Evolutionary conservation across 2,888 invertebrate species (phyloP), one percentile per base, ranked within the genome.

Genomic region (Imbricaverruca yamaguchii): DNA sequence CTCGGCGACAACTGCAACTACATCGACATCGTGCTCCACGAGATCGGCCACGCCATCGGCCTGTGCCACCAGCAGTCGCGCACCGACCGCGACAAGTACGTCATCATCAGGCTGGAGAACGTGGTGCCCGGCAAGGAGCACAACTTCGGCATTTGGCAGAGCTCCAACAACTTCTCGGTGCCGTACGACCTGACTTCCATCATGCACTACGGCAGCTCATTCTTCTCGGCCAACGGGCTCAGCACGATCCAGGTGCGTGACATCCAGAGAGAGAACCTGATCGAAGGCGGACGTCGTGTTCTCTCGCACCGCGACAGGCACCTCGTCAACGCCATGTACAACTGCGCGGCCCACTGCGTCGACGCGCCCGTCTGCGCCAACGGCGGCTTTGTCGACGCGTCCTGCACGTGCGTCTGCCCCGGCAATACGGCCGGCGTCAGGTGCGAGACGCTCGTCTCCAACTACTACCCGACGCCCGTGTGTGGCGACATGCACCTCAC

Each of bases 101-200:
- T 82, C 23, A 23, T 15, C n/a, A 81, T 82, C 18, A 80, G 81
- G 74, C n/a, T 25, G 25, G 74, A 39, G n/a, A 81, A 81, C 67
- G 69, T 81, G 18, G 0, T 0, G 23, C 13, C 57, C 8, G 61
- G 21, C 0, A 2, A 12, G 6, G 13, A 39, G 25, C 6, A 7
- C 13, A 69, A 78, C 56, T 82, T 82, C 56, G 56, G 3, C 15
- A 80, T 53, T 80, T 1, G 21, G 4, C 7, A 39, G 9, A 7
- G 39, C 21, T 67, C 80, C 11, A 15, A 12, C 57, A 80, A 21
- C 57, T 18, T 25, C 18, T 56, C 80, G 15, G 80, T 82, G n/a
- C 80, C 81, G 3, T 82, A 81, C 69, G 82, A 82, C 59, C 80
- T 74, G 67, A 80, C 81, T 12, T 81, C 81, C 65, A 69, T 80